Base-by-base conservation (phyloP, 23 tunicate species). In the Styela clava region DNA sequence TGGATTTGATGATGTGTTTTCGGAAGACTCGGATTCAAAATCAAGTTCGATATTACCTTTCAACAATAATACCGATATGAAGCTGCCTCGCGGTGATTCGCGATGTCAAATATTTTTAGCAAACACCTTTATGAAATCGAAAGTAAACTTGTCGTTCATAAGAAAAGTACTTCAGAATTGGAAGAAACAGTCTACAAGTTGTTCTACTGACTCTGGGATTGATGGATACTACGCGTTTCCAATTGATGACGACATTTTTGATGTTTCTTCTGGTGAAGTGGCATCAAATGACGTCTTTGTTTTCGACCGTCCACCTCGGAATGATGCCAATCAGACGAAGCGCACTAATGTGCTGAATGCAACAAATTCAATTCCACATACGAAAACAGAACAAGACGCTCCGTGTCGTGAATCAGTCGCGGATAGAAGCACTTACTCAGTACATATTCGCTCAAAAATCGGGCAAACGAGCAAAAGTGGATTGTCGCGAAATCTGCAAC, bases 171-270 rank as follows among this genome's bases (percentile, higher is more conserved):
- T 67, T 18, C 31, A 22, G 22, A 67, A 67, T 67, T 67, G 30
- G 31, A 67, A 67, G 31, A 67, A 22, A 67, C 21, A 16, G 22
- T 67, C 71, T 19, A 25, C 71, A 0, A 25, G 31, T 27, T 67
- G 31, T 67, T 22, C 81, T 1, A 44, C 23, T 21, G 81, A 76
- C 44, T 76, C 52, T 18, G 64, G 24, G 20, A 21, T 76, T 1
- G 25, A 36, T 21, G 81, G 81, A 21, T 76, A 76, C 27, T 27
- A 64, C n/a, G 35, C 81, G 18, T 76, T 44, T 76, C 81, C 81
- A 22, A 44, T 76, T 0, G 81, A 76, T 0, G 81, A 76, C 27
- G 81, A 76, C 44, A 44, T 76, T 0, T 76, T 76, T 44, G 64
- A 29, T 44, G 56, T 44, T 44, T 44, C 56, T 7, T 44, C 56